phyloP scores from a whole-genome alignment of 2,797 vertebrate genomes.

The Rhynchotus rufescens region DNA sequence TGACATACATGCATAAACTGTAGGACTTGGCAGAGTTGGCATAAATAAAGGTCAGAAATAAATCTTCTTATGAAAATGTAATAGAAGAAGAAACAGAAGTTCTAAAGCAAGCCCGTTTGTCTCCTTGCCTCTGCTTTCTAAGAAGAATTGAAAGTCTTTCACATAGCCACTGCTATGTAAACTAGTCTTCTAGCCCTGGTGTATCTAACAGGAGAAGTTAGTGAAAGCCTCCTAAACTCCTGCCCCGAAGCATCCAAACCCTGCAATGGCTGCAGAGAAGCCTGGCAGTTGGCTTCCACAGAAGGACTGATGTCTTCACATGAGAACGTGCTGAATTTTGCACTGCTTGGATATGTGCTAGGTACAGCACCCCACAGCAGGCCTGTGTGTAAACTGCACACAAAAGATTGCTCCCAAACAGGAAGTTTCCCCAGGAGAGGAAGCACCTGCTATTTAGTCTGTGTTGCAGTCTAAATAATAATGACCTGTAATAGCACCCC shows the following conservation, averaged over 20 bases:
- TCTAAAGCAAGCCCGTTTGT: neutral
- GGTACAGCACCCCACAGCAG: neutral
- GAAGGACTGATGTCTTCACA: neutral
- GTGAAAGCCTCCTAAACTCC: neutral
- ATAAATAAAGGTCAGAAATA: neutral
- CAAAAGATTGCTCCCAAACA: neutral
- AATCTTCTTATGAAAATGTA: neutral
- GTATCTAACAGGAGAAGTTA: neutral
- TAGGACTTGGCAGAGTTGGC: neutral
- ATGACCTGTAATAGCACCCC: neutral
- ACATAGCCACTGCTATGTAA: neutral
- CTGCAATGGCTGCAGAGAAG: neutral
- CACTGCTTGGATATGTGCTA: accelerated
- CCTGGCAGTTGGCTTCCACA: neutral
- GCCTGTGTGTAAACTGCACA: neutral
- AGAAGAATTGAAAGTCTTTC: conserved; percentile 20
- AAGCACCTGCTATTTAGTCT: neutral
- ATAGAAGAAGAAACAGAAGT: neutral
- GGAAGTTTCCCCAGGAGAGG: neutral
- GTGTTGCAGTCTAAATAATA: neutral
- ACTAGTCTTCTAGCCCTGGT: neutral
- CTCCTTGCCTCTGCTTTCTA: conserved; percentile 10
- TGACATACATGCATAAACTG: neutral
- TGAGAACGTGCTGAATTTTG: neutral
- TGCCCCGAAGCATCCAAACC: neutral